phyloP scores from a whole-genome alignment of 2,113 vertebrate species.

The Neofelis nebulosa region DNA sequence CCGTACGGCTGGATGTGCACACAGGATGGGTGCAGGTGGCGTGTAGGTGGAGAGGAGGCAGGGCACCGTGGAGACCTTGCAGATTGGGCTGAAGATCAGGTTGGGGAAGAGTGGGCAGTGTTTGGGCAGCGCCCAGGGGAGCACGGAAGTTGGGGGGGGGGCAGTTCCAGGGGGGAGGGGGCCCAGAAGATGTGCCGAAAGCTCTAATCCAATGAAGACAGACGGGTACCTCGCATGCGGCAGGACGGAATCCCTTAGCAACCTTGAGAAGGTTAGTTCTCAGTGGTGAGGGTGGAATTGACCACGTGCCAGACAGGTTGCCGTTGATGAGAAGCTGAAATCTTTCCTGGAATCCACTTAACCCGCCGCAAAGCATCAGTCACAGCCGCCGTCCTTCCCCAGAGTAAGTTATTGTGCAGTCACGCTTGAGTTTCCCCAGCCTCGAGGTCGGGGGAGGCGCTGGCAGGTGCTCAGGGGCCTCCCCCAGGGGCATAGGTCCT shows the following conservation, averaged over 20 bases:
- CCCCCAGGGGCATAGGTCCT: rapidly evolving
- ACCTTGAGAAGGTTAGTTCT: neutral
- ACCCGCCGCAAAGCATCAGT: neutral
- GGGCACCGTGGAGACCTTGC: neutral
- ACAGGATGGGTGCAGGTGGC: too few relatives aligned
- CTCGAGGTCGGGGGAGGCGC: neutral
- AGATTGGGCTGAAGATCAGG: rapidly evolving
- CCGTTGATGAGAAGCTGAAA: conserved; percentile 35
- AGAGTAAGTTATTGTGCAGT: neutral
- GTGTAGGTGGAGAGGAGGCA: too few relatives aligned
- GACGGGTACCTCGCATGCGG: rapidly evolving
- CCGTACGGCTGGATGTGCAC: rapidly evolving
- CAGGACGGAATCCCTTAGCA: neutral
- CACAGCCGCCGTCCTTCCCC: neutral
- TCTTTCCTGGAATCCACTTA: conserved; percentile 6
- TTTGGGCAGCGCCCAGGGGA: rapidly evolving
- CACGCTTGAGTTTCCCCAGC: neutral
- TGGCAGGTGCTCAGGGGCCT: too few relatives aligned
- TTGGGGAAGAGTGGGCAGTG: rapidly evolving
- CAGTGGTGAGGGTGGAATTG: neutral
- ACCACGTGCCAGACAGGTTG: conserved; percentile 37
- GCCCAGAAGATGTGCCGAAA: neutral
- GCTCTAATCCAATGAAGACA: neutral
- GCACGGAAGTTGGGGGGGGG: rapidly evolving
- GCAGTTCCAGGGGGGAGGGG: neutral